phyloP scores from a whole-genome alignment of 2,888 invertebrate species.

The Anaspis maculata region DNA sequence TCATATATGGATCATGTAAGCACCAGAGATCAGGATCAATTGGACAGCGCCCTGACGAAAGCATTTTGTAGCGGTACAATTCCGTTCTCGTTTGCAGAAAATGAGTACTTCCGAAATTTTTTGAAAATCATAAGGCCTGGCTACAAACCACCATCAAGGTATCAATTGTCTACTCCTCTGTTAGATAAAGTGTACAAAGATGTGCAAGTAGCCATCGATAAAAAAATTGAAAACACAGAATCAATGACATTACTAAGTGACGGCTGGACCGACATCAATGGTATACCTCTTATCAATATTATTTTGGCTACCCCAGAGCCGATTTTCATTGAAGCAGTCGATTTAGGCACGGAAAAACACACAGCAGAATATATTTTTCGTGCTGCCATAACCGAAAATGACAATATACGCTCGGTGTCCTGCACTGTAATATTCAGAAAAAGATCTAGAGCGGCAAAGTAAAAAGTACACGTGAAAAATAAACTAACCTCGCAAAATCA shows the following conservation, averaged over 20 bases:
- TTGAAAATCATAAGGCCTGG: neutral
- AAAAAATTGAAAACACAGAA: neutral
- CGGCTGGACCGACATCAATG: neutral
- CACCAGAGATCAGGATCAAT: no score
- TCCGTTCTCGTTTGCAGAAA: neutral
- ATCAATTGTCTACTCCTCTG: neutral
- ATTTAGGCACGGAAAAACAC: constrained; percentile 3
- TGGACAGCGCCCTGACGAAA: no score
- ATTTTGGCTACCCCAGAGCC: neutral
- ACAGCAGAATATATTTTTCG: constrained; percentile 8
- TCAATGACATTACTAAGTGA: neutral
- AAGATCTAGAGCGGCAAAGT: no score
- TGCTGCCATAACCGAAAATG: no score
- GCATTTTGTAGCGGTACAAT: no score
- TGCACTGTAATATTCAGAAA: no score
- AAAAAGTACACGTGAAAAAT: no score
- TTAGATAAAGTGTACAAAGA: neutral
- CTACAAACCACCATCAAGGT: neutral
- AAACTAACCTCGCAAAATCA: no score
- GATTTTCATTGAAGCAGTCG: constrained; percentile 3
- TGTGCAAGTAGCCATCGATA: neutral
- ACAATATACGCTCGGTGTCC: no score
- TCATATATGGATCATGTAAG: no score
- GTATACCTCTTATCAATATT: neutral
- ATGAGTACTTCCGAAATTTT: neutral